These are phyloP conservation scores for Serripes groenlandicus DNA, from an alignment of 2,888 invertebrate species.

Conservation along the genomic window DNA sequence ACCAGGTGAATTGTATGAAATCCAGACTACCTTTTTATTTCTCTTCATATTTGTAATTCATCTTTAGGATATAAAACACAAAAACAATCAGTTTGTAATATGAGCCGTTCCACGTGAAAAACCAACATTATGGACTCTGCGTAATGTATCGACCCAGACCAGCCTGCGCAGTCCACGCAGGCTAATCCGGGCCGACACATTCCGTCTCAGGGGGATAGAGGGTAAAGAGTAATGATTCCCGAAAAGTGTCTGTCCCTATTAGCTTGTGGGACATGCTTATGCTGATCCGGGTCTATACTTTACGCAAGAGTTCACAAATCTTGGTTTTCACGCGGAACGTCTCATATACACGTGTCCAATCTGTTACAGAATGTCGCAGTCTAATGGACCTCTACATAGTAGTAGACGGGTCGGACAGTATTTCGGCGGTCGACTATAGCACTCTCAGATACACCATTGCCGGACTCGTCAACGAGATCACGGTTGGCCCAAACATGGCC, in stretches of 20 bases:
- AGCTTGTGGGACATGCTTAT: neutral
- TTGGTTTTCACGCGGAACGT: neutral
- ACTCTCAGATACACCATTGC: conserved; percentile 66
- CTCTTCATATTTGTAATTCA: no score
- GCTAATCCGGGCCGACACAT: neutral
- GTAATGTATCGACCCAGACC: neutral
- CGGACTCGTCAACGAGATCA: conserved; percentile 68
- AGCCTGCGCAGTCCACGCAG: neutral
- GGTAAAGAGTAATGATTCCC: no score
- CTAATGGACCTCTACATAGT: conserved; percentile 77
- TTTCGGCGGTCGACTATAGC: conserved; percentile 67
- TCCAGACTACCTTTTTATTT: no score
- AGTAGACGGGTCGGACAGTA: conserved; percentile 80
- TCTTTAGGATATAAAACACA: no score
- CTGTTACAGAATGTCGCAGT: conserved; percentile 73
- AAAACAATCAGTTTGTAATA: no score
- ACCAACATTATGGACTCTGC: neutral
- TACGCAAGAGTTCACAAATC: neutral
- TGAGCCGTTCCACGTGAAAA: neutral
- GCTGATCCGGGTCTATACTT: neutral
- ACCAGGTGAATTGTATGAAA: no score
- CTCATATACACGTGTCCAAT: no score
- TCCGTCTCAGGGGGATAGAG: no score
- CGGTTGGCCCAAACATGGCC: conserved; percentile 61
- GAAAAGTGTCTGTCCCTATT: neutral